Evolutionary conservation across 2,113 vertebrate genomes (phyloP), one percentile per base, ranked within the genome.

Genomic region (Melanostigma gelatinosum): DNA sequence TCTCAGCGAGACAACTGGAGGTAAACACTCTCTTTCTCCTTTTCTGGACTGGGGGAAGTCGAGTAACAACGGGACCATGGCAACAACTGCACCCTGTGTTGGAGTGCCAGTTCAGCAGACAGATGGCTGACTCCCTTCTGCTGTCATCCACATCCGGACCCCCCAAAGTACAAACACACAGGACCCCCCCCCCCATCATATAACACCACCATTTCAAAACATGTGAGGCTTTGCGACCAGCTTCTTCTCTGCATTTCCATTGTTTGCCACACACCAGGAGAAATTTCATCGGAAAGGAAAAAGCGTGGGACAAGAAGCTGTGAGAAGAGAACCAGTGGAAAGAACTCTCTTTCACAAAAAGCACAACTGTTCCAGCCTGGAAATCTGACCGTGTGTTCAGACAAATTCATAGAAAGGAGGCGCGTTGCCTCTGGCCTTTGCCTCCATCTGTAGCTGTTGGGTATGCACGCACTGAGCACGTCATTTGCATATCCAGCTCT

Each of bases 121-220:
- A 84, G 80, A 85, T 78, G 82, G 78, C 50, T 46, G 29, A 67
- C 40, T 67, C 70, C 34, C 36, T 67, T 36, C 55, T 48, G 27
- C 70, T 15, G 22, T 68, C 61, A 67, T 22, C 64, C 65, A 73
- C 36, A 77, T 70, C 54, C 18, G 1, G 50, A 79, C 20, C 24
- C 55, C 57, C 44, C 18, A 40, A 61, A 83, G 27, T 12, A 36
- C 44, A 24, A 22, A 65, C 0, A 58, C 58, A 61, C 64, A 13
- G 15, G 22, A 27, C 22, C 18, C 67, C 42, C 46, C 62, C 50
- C 46, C 65, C 38, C 52, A n/a, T n/a, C n/a, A n/a, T 18, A 60
- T 12, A 8, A 62, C 38, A 52, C 40, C 18, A 61, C 62, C 62
- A 32, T 32, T 74, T 38, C 29, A 44, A 61, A 38, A 48, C 22